Percentiles rank a stretch among this genome's conserved stretches.
Conservation (phyloP, 2,113 vertebrate genomes). For the Otus sunia region DNA sequence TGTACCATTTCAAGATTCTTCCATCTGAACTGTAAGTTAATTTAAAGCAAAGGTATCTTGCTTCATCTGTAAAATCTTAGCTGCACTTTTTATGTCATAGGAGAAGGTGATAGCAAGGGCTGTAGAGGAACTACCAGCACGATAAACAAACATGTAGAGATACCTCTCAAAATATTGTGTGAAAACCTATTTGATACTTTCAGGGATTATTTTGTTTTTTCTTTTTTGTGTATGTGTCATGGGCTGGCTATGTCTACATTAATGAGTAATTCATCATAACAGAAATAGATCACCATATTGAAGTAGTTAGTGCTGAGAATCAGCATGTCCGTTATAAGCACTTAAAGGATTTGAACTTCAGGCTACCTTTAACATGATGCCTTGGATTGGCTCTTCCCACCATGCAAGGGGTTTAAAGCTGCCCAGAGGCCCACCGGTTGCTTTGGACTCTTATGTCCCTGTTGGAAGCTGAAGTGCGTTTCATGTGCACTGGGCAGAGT, state of each 20-base stretch:
- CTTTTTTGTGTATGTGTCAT: not conserved
- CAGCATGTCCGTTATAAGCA: not conserved
- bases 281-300: not conserved
- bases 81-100: not conserved
- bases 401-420: not conserved
- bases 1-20: not conserved
- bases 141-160: not conserved
- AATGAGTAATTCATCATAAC: not conserved
- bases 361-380: not conserved
- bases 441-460: not conserved
- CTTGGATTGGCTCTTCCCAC: not conserved
- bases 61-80: not conserved
- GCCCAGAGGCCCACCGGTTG: not conserved
- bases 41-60: not conserved
- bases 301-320: not conserved
- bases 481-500: not conserved
- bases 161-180: not conserved
- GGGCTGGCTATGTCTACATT: not conserved
- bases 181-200: not conserved
- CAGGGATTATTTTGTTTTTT: not conserved
- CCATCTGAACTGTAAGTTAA: not conserved
- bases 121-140: not conserved
- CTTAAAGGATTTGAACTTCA: conserved; percentile 4
- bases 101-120: not conserved
- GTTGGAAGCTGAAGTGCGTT: not conserved